Evolutionary conservation across 2,888 invertebrate genomes (phyloP).

Genomic region (Catocala nupta): DNA sequence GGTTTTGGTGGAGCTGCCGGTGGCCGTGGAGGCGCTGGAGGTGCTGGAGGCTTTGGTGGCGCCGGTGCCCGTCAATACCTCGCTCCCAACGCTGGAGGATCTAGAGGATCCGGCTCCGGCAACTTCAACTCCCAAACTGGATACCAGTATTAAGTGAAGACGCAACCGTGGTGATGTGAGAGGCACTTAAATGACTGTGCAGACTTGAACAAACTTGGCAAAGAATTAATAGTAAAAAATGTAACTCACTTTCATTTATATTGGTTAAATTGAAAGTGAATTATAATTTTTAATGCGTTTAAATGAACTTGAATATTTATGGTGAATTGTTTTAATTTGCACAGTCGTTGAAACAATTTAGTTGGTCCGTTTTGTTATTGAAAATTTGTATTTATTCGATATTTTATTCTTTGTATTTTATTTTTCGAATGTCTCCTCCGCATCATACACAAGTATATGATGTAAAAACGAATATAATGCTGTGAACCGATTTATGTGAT

Average conservation of each 20-base stretch:
- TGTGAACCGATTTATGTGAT: conserved; percentile 63
- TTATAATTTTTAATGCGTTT: neutral
- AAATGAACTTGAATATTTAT: neutral
- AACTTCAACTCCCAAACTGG: conserved; percentile 82
- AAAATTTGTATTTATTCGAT: conserved; percentile 46
- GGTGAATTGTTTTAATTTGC: conserved; percentile 37
- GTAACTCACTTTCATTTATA: conserved; percentile 9
- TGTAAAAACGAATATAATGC: conserved; percentile 53
- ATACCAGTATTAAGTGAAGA: conserved; percentile 73
- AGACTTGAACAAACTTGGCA: conserved; percentile 28
- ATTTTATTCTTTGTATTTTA: conserved; percentile 32
- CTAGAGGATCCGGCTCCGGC: conserved; percentile 73
- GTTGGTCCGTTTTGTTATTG: conserved; percentile 29
- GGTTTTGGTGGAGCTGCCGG: conserved; percentile 55
- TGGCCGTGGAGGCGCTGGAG: conserved; percentile 38
- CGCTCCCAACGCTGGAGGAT: conserved; percentile 74
- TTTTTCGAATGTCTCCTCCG: conserved; percentile 43
- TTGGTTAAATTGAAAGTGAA: conserved; percentile 9
- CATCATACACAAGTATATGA: conserved; percentile 47
- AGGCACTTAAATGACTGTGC: conserved; percentile 42
- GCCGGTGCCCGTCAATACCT: conserved; percentile 80
- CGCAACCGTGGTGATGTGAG: conserved; percentile 49
- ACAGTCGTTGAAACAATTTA: conserved; percentile 31
- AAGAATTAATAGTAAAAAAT: conserved; percentile 11
- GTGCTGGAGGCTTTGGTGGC: conserved; percentile 47